Conservation (phyloP, 2,888 invertebrate species). For the Ametastegia equiseti region DNA sequence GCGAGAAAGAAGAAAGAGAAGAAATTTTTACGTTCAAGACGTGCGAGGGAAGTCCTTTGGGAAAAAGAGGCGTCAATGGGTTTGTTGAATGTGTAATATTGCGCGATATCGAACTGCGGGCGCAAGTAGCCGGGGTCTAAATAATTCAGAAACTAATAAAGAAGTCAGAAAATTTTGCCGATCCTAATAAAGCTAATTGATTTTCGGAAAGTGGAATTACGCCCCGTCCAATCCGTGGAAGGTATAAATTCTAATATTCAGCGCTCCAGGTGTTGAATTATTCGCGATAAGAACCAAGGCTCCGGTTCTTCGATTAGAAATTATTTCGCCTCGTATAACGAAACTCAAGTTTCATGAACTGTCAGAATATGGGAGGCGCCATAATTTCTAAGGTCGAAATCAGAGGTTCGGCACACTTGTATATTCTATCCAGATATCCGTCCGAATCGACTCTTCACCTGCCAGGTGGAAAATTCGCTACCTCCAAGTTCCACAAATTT, state of each 20-base stretch:
- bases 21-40: neutral
- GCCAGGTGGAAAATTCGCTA: no score
- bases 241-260: slow-evolving; percentile 29
- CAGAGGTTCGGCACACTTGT: neutral
- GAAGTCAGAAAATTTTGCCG: neutral
- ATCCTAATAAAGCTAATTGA: neutral
- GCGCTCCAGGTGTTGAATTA: slow-evolving; percentile 3
- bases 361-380: neutral
- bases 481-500: no score
- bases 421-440: neutral
- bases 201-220: neutral
- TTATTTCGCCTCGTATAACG: neutral
- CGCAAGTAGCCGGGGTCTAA: neutral
- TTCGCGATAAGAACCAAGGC: neutral
- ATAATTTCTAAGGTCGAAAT: neutral
- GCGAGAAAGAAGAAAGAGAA: no score
- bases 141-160: neutral
- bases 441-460: neutral
- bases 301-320: neutral
- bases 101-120: neutral
- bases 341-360: neutral
- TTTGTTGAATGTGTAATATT: neutral
- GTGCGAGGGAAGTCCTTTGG: neutral
- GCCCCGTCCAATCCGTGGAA: neutral
- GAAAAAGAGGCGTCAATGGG: neutral